Percentiles rank a stretch among this genome's conserved stretches.
Conservation (phyloP, 2,888 invertebrate genomes). For the Teleiodes luculella region DNA sequence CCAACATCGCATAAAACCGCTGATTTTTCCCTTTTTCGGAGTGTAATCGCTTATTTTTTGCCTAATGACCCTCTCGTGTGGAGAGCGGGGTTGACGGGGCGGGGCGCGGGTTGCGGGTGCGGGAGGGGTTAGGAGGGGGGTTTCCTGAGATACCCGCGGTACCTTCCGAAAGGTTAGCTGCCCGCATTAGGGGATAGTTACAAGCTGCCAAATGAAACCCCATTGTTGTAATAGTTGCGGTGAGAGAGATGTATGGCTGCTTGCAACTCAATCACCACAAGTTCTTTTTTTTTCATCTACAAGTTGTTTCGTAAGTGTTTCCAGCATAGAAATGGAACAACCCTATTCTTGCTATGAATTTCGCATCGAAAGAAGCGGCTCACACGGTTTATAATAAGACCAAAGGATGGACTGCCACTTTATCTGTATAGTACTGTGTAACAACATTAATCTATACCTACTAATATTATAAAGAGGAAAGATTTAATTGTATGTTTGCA, state of each 20-base stretch:
- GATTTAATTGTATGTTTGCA: no score
- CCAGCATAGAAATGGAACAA: no score
- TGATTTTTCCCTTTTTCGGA: conserved; percentile 43
- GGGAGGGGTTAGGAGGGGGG: conserved; percentile 23
- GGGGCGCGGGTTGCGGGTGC: conserved; percentile 17
- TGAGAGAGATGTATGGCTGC: conserved; percentile 23
- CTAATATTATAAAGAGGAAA: no score
- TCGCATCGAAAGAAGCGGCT: no score
- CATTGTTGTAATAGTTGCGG: conserved; percentile 25
- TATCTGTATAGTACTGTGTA: no score
- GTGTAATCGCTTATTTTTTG: conserved; percentile 61
- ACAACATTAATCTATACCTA: no score
- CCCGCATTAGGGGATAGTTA: conserved; percentile 49
- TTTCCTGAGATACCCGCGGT: conserved; percentile 49
- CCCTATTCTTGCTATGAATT: no score
- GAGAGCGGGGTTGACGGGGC: conserved; percentile 16
- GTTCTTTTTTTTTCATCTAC: background rate
- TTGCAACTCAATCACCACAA: background rate
- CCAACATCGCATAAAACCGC: conserved; percentile 13
- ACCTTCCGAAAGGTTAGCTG: conserved; percentile 47
- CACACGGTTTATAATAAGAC: no score
- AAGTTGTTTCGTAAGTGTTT: background rate
- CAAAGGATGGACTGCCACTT: no score
- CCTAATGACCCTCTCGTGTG: conserved; percentile 53
- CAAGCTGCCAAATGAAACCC: conserved; percentile 40